Evolutionary conservation across 2,797 vertebrate species (phyloP), one percentile per base, ranked within the genome.

Genomic region (Halcyon chelicuti): DNA sequence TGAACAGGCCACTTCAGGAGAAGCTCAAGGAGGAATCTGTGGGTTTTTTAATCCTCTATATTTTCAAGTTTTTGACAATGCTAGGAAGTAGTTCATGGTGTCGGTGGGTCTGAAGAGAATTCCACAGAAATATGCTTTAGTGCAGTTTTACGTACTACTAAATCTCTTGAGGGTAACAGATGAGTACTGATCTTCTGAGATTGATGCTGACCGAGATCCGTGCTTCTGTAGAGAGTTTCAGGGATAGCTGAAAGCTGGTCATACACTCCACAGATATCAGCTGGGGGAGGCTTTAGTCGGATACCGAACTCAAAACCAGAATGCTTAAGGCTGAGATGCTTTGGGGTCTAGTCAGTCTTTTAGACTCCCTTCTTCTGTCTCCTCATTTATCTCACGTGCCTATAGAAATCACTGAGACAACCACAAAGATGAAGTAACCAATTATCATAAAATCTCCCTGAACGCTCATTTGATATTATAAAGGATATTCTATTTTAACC

Each of bases 211-310:
- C 47, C 3, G 4, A 47, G 40, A 91, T 63, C 46, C 3, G 1
- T 80, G 52, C 58, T 81, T 88, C 73, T 72, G 65, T 2, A 63
- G 26, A 2, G 76, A 75, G 58, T 66, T 88, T 75, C 66, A 94
- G 54, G n/a, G 54, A 88, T 14, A 73, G 39, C 37, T 86, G 73
- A 90, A 91, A 88, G 72, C 70, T 93, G 86, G 88, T 90, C 46
- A 75, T 61, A 87, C 37, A 20, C 78, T 80, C 68, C 40, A 65
- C 68, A 93, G 49, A 71, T 54, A 74, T 67, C 76, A 94, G 54
- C 39, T 92, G 44, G 21, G 31, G 44, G 39, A 73, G 55, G 51
- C 54, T 70, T 62, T 75, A 81, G 62, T 78, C 86, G 90, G 76
- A 70, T 84, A 65, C 14, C 51, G 78, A 75, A 33, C 61, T 46